Evolutionary conservation across 2,888 invertebrate genomes (phyloP).

Genomic region (Lottia gigantea): DNA sequence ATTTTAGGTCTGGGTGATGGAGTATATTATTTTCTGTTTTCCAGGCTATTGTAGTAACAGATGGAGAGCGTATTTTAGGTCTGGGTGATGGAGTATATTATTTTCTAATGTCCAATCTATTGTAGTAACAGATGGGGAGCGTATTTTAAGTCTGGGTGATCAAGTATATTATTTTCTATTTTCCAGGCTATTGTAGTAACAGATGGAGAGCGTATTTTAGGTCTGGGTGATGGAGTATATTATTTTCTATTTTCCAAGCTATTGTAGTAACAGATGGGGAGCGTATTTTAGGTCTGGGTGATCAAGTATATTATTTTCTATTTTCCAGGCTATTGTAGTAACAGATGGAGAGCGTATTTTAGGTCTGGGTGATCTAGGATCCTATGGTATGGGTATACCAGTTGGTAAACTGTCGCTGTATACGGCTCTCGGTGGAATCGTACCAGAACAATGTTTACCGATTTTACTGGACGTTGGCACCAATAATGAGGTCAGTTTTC

Average conservation of each 20-base stretch:
- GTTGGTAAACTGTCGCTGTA: slow-evolving; percentile 96
- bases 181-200: too few relatives aligned
- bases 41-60: too few relatives aligned
- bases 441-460: slow-evolving; percentile 94
- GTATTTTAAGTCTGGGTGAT: too few relatives aligned
- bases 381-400: slow-evolving; percentile 98
- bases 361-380: slow-evolving; percentile 96
- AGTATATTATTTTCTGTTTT: too few relatives aligned
- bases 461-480: slow-evolving; percentile 95
- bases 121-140: too few relatives aligned
- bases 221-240: neutral
- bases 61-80: too few relatives aligned
- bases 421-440: slow-evolving; percentile 95
- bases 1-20: too few relatives aligned
- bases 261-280: slow-evolving; percentile 97
- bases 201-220: too few relatives aligned
- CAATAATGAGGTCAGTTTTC: slow-evolving; percentile 78
- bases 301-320: slow-evolving; percentile 74
- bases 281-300: slow-evolving; percentile 95
- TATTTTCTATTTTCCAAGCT: slow-evolving; percentile 55
- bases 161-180: too few relatives aligned
- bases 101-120: too few relatives aligned
- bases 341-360: slow-evolving; percentile 98
- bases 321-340: slow-evolving; percentile 77
- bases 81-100: too few relatives aligned